Evolutionary conservation across 92 coral and sea anemone species (phyloP), one percentile per base, ranked within the genome.

Genomic region (Muricea muricata): DNA sequence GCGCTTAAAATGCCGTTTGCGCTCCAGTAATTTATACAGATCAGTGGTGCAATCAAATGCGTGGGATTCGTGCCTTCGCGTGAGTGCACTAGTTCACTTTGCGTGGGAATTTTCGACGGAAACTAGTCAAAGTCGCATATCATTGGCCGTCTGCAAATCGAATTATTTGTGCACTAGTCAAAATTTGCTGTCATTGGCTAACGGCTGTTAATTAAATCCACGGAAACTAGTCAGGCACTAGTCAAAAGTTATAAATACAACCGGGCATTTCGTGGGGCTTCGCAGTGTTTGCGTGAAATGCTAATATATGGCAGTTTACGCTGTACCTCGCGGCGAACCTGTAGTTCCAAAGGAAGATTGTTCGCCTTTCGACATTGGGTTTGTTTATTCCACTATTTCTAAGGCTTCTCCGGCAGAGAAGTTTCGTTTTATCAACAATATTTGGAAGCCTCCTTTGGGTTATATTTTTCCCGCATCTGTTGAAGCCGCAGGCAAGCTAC

Each of bases 311-410:
- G 58, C 57, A 9, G 32, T 10, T 1, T 63, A 14, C n/a, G 21
- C 82, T 18, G 74, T 77, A 37, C 37, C 63, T 47, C 81, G 63
- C 15, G 73, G 89, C 46, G 75, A 61, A 47, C 84, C n/a, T 86
- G 90, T 86, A 65, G 67, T 54, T 70, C 73, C 40, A 66, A 57
- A 79, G 84, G 80, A 40, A 52, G 86, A 80, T 72, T 86, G 86
- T 80, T 68, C 90, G 37, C 86, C 86, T 65, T 79, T 80, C 31
- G 90, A 79, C 52, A 86, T 86, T 56, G 90, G 90, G 47, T 56
- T 61, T 26, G 86, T 80, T 84, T 86, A 68, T 39, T 32, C 65
- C 52, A 58, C 58, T 39, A 86, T 86, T 39, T 41, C 80, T 65
- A 65, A 30, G 75, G 80, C 70, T 71, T 32, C 82, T 45, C 86